These are phyloP conservation scores for Sipha flava DNA, from an alignment of 1,140 invertebrate species.

Conservation along the genomic window DNA sequence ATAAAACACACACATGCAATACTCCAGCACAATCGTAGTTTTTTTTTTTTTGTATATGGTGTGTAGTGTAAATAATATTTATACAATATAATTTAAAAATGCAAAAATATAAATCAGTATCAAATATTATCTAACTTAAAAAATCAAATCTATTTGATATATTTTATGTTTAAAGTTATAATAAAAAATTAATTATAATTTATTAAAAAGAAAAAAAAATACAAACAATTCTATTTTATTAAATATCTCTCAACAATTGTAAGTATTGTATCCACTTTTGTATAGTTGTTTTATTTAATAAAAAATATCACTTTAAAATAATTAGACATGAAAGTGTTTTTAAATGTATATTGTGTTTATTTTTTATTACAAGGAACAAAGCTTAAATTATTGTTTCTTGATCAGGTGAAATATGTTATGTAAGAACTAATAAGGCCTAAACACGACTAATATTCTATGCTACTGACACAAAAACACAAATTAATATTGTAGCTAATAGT, in stretches of 20 bases:
- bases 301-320: not conserved
- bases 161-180: too few relatives aligned
- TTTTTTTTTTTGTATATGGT: not conserved
- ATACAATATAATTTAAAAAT: not conserved
- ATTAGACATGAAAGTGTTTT: not conserved
- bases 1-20: conserved; percentile 32
- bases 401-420: not conserved
- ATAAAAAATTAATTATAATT: too few relatives aligned
- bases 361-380: not conserved
- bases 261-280: too few relatives aligned
- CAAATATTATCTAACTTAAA: too few relatives aligned
- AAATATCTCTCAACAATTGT: too few relatives aligned
- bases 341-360: not conserved
- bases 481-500: conserved; percentile 24
- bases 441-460: conserved; percentile 2
- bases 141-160: too few relatives aligned
- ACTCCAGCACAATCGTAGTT: conserved; percentile 20
- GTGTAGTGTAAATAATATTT: not conserved
- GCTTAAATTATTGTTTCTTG: not conserved
- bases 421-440: conserved; percentile 10
- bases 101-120: too few relatives aligned
- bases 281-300: not conserved
- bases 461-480: conserved; percentile 28
- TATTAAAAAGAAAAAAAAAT: too few relatives aligned
- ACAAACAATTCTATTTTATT: too few relatives aligned